Evolutionary conservation across 2,797 vertebrate species (phyloP).

Genomic region (Mus caroli): DNA sequence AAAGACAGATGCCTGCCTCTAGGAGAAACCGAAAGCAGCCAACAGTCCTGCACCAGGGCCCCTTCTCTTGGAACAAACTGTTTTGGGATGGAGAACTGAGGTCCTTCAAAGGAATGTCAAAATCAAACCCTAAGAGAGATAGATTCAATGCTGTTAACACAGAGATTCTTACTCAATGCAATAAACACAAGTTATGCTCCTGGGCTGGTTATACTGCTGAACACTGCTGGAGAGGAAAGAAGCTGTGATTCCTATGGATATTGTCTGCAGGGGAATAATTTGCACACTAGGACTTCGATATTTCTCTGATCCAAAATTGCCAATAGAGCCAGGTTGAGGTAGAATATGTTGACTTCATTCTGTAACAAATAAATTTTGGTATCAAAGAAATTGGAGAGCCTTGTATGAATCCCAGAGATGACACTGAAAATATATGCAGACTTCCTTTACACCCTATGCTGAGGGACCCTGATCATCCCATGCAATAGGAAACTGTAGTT

Average conservation of each 20-base stretch:
- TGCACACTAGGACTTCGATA: not conserved
- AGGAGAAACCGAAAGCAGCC: not conserved
- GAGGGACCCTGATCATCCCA: not conserved
- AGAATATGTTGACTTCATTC: constrained; percentile 33
- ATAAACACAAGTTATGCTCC: constrained; percentile 48
- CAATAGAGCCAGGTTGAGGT: not conserved
- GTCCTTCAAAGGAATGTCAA: constrained; percentile 54
- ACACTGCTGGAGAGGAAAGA: constrained; percentile 28
- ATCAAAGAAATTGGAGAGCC: not conserved
- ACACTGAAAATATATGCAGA: not conserved
- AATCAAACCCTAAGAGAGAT: constrained; percentile 22
- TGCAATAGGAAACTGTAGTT: not conserved
- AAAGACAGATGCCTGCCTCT: not conserved
- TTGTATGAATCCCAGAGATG: not conserved
- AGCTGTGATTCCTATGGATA: not conserved
- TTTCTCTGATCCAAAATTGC: constrained; percentile 59
- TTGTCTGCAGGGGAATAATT: constrained; percentile 55
- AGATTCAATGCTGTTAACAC: constrained; percentile 52
- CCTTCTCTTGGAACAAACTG: constrained; percentile 23
- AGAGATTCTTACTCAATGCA: constrained; percentile 55
- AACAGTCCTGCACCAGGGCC: not conserved
- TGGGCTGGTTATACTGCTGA: constrained; percentile 4
- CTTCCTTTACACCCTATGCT: not conserved
- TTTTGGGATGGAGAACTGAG: not conserved
- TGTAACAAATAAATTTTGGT: not conserved